These are phyloP conservation scores for Lepus townsendii DNA, from an alignment of 2,797 vertebrate genomes.

Conservation along the genomic window DNA sequence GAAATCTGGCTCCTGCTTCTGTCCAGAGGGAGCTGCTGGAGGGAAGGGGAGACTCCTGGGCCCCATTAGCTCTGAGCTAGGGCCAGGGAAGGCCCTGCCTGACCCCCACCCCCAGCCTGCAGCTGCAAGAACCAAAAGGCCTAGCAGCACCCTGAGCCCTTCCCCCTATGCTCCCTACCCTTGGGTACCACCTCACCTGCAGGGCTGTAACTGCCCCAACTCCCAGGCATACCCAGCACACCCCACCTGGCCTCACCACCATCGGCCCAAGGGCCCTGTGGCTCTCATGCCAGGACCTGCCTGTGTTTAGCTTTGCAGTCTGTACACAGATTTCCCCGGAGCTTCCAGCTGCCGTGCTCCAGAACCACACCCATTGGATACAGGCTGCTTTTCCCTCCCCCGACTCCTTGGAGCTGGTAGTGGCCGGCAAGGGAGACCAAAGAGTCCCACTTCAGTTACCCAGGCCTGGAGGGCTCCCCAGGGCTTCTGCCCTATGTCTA, in stretches of 20 bases:
- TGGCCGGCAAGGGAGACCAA: background rate
- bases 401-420: background rate
- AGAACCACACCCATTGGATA: background rate
- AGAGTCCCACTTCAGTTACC: background rate
- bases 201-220: background rate
- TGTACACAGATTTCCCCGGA: background rate
- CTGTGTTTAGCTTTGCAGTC: conserved; percentile 25
- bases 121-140: conserved; percentile 45
- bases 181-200: background rate
- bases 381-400: background rate
- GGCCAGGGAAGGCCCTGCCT: conserved; percentile 52
- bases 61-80: conserved; percentile 68
- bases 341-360: background rate
- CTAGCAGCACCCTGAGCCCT: background rate
- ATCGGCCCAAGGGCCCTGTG: background rate
- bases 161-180: background rate
- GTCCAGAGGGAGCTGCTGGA: conserved; percentile 68
- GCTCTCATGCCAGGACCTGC: conserved; percentile 5
- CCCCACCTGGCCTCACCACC: background rate
- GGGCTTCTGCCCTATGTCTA: background rate
- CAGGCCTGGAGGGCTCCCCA: background rate
- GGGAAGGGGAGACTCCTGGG: conserved; percentile 62
- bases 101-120: background rate
- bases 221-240: background rate
- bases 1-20: conserved; percentile 74